Base-by-base conservation (phyloP, 2,113 vertebrate genomes). In the Shinisaurus crocodilurus region DNA sequence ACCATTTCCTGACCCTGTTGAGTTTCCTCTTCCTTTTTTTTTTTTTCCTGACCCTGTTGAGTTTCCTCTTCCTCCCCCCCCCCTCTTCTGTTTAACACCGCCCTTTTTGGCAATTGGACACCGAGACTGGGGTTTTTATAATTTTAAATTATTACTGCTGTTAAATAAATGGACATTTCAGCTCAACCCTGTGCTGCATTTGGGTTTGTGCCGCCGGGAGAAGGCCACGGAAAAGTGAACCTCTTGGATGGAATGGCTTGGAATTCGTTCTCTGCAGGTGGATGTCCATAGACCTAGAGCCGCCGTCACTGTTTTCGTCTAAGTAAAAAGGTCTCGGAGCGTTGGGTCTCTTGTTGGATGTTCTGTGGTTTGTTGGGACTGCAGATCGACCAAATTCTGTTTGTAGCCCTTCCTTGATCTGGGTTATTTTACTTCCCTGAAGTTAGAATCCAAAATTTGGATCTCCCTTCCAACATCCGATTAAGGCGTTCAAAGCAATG, bases 81-180 rank as follows among this genome's bases (percentile, higher is more conserved):
- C 15, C 15, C 65, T n/a, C 32, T 67, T 50, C 76, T 85, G 43
- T 69, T 37, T 75, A 87, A 88, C 82, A 85, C 16, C 72, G 34
- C 60, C 89, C 43, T 85, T 89, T 70, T 69, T 54, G 91, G 96
- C 82, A 95, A 89, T 86, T 94, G 93, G 40, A 93, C 90, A 94
- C 91, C 77, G 91, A 90, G 18, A 80, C 96, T 96, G 96, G 95
- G 97, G 95, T 97, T 97, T 98, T 97, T 98, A 97, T 97, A 96
- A 97, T 96, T 96, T 97, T 97, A 97, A 98, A 97, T 98, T 98
- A 97, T 97, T 98, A 97, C 96, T 96, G 97, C 96, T 97, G 96
- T 97, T 95, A 95, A 97, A 97, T 97, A 97, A 97, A 97, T 16
- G 95, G 97, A 97, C 93, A 57, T 97, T 97, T 96, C 92, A 94